These are phyloP conservation scores for Coracopsis vasa DNA, from an alignment of 2,113 vertebrate species.

Conservation along the genomic window DNA sequence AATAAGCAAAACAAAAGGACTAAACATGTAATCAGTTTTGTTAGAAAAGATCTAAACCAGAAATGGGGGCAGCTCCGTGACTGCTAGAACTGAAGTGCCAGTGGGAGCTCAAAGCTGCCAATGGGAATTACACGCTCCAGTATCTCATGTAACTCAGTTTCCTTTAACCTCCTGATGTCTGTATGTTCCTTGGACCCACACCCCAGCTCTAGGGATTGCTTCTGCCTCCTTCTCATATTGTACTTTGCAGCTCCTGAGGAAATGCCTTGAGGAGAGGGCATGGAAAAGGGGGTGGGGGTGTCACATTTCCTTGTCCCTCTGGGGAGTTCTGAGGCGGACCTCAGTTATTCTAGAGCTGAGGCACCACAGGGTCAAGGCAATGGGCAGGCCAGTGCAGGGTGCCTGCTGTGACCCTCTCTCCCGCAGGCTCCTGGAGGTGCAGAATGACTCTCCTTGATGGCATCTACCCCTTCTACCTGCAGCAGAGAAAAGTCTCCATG, in stretches of 20 bases:
- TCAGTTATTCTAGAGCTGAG: neutral
- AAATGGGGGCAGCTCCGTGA: neutral
- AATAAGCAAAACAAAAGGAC: neutral
- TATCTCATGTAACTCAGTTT: neutral
- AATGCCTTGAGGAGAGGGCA: neutral
- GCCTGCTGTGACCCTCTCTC: neutral
- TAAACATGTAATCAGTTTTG: neutral
- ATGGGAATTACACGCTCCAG: neutral
- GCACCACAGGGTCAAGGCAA: neutral
- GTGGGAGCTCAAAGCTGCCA: neutral
- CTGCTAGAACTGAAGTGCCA: neutral
- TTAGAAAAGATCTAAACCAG: neutral
- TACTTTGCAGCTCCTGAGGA: neutral
- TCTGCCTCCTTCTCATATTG: neutral
- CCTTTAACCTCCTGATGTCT: neutral
- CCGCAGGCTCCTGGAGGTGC: neutral
- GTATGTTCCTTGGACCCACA: neutral
- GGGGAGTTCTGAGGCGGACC: neutral
- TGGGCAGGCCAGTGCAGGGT: fast-evolving
- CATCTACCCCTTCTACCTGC: constrained; percentile 86
- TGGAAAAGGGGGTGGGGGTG: neutral
- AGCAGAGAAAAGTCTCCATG: constrained; percentile 75
- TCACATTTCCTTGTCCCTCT: neutral
- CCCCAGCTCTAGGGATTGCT: neutral
- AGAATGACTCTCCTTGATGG: constrained; percentile 90